phyloP scores from a whole-genome alignment of 2,797 vertebrate species.

The Melanotaenia maccullochi region DNA sequence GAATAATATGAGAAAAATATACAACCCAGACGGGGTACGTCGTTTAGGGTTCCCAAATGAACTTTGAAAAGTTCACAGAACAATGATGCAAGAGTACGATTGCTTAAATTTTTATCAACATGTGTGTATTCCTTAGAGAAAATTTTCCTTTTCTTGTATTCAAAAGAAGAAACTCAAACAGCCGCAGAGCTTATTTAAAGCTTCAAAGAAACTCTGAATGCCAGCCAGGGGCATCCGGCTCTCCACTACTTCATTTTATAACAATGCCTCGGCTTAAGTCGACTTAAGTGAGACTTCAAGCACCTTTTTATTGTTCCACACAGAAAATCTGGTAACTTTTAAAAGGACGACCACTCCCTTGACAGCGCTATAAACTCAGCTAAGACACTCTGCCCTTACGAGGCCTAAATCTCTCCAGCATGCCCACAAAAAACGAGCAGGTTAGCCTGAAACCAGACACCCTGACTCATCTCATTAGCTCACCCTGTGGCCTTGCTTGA shows the following conservation, averaged over 20 bases:
- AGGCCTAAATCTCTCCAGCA: constrained; percentile 20
- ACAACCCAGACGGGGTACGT: constrained; percentile 58
- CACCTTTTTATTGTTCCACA: constrained; percentile 68
- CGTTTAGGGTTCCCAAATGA: constrained; percentile 44
- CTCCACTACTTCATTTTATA: constrained; percentile 42
- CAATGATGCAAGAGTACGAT: constrained; percentile 13
- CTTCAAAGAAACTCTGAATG: constrained; percentile 21
- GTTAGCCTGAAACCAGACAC: constrained; percentile 62
- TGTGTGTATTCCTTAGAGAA: background rate
- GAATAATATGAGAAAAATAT: constrained; percentile 66
- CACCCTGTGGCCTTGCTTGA: constrained; percentile 29
- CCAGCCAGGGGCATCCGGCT: constrained; percentile 29
- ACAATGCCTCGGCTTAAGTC: constrained; percentile 26
- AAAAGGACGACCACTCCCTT: constrained; percentile 61
- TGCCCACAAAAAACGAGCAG: constrained; percentile 42
- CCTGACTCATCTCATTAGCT: constrained; percentile 50
- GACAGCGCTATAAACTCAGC: constrained; percentile 32
- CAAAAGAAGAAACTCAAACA: constrained; percentile 7
- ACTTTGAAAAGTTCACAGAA: constrained; percentile 26
- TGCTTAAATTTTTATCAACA: background rate
- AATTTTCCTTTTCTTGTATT: constrained; percentile 1
- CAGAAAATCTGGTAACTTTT: constrained; percentile 60
- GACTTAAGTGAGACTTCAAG: constrained; percentile 58
- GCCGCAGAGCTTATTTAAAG: constrained; percentile 25
- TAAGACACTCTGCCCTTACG: constrained; percentile 22